phyloP scores from a whole-genome alignment of 2,888 invertebrate species.

The Dynastes grantii region DNA sequence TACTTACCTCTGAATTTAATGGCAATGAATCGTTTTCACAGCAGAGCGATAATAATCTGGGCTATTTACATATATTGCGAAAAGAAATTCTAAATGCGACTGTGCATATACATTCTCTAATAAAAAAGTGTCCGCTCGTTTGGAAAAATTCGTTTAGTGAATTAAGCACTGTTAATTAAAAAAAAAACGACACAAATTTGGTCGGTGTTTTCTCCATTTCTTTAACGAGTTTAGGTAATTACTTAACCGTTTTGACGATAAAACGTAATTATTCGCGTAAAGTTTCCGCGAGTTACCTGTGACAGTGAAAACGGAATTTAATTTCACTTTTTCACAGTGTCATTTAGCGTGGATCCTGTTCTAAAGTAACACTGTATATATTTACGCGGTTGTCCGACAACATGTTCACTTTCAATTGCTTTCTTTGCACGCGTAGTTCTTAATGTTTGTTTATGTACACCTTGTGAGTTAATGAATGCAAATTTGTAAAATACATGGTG shows the following conservation, averaged over 20 bases:
- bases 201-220: too few relatives aligned
- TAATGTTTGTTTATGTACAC: not conserved
- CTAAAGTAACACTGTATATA: conserved; percentile 1
- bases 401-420: conserved; percentile 23
- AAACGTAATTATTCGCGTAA: not conserved
- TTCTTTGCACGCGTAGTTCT: conserved; percentile 5
- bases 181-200: too few relatives aligned
- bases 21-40: not conserved
- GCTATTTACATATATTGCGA: too few relatives aligned
- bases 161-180: too few relatives aligned
- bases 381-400: not conserved
- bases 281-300: not conserved
- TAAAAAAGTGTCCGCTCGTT: too few relatives aligned
- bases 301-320: conserved; percentile 26
- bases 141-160: too few relatives aligned
- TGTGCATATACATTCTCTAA: too few relatives aligned
- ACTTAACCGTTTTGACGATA: too few relatives aligned
- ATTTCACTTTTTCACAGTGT: conserved; percentile 37
- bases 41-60: not conserved
- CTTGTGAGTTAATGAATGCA: too few relatives aligned
- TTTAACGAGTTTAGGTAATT: too few relatives aligned
- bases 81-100: too few relatives aligned
- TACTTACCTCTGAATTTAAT: not conserved
- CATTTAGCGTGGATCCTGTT: conserved; percentile 7
- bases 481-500: too few relatives aligned